phyloP scores from a whole-genome alignment of 2,888 invertebrate genomes.

The Cryptosula pallasiana region DNA sequence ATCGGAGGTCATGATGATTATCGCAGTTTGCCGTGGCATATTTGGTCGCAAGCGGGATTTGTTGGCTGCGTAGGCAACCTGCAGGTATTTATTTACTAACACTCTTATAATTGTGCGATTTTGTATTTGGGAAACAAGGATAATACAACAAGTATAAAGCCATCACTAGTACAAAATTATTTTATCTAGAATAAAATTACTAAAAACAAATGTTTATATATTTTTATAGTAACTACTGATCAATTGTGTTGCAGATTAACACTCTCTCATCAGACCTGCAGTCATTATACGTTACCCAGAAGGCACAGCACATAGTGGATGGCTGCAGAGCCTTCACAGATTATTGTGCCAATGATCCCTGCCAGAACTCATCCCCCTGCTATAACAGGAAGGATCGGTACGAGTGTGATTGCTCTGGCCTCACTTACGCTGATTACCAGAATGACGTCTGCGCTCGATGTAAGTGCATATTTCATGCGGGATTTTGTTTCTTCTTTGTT shows the following conservation, averaged over 20 bases:
- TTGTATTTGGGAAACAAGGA: neutral
- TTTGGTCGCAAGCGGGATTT: conserved; percentile 42
- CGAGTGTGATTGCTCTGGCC: conserved; percentile 45
- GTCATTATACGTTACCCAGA: conserved; percentile 24
- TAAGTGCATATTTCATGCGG: too few relatives aligned
- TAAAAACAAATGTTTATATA: too few relatives aligned
- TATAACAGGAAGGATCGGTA: conserved; percentile 36
- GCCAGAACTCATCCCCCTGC: conserved; percentile 37
- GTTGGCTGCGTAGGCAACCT: conserved; percentile 46
- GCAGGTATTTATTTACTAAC: conserved; percentile 34
- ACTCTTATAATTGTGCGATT: neutral
- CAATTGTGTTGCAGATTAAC: conserved; percentile 4
- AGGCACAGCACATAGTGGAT: conserved; percentile 28
- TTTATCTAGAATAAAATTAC: too few relatives aligned
- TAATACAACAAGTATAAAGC: neutral
- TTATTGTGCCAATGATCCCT: conserved; percentile 34
- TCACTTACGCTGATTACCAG: conserved; percentile 34
- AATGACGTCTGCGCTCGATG: conserved; percentile 28
- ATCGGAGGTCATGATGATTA: conserved; percentile 26
- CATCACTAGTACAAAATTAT: too few relatives aligned
- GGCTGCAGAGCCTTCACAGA: conserved; percentile 32
- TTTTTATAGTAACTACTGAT: neutral
- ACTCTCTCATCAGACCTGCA: conserved; percentile 3
- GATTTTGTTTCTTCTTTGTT: too few relatives aligned
- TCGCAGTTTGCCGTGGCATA: conserved; percentile 40